Evolutionary conservation across 2,888 invertebrate species (phyloP).

Genomic region (Auanema sp.): DNA sequence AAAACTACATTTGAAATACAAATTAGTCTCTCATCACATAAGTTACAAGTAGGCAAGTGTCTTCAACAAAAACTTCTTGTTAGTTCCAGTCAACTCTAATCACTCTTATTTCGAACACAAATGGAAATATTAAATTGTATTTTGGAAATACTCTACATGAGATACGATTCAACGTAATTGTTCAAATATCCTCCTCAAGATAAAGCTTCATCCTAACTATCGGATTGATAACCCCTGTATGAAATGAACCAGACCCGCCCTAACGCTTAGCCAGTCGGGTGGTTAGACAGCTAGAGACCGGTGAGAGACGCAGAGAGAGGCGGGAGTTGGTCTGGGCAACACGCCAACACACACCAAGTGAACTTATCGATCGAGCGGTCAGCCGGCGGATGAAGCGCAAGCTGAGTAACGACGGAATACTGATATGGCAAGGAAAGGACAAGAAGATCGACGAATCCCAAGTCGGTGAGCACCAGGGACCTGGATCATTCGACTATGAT

Average conservation of each 20-base stretch:
- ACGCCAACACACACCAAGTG: conserved; percentile 30
- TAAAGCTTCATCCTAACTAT: no score
- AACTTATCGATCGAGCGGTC: conserved; percentile 13
- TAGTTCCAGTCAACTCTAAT: no score
- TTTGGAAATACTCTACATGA: no score
- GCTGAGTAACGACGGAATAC: conserved; percentile 14
- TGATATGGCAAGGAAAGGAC: conserved; percentile 41
- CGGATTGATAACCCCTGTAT: no score
- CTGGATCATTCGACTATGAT: conserved; percentile 35
- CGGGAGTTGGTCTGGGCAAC: conserved; percentile 26
- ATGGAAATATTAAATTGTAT: no score
- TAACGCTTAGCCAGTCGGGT: conserved; percentile 11
- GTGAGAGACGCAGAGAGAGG: conserved; percentile 22
- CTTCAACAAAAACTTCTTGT: no score
- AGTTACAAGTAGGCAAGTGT: no score
- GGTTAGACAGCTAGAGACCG: conserved; percentile 14
- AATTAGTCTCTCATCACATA: no score
- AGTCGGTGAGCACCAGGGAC: conserved; percentile 37
- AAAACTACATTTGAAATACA: no score
- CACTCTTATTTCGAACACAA: no score
- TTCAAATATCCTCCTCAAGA: no score
- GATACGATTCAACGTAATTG: no score
- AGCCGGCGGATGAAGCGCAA: conserved; percentile 23
- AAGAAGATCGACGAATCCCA: conserved; percentile 26
- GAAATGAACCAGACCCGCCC: conserved; percentile 7